Base-by-base conservation (phyloP, 2,888 invertebrate genomes). In the Caradrina kadenii region DNA sequence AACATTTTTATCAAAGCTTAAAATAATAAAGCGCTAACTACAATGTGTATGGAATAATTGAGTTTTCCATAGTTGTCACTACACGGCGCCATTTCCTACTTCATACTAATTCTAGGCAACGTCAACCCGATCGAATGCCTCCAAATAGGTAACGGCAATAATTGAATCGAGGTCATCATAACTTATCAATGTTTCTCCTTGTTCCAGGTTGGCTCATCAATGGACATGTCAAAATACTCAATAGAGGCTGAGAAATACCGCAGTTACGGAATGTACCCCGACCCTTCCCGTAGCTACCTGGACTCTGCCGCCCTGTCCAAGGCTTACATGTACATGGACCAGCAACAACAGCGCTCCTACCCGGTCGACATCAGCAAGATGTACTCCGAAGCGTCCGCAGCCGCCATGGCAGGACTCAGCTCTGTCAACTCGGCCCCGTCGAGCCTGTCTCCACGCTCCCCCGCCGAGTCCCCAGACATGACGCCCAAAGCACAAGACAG, bases 191-290 rank as follows among this genome's bases (percentile, higher is more conserved):
- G 56, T 73, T 6, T 79, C 17, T 58, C 1, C 0, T 89, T 94
- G 91, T 96, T 96, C 1, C 96, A 97, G 97, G 97, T 97, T 73
- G 97, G 97, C 10, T 97, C 97, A 61, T 96, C 97, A 76, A 97
- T 98, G 97, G 98, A 98, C 88, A 97, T 97, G 97, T 95, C 96
- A 0, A 97, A 97, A 88, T 97, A 98, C 89, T 97, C 97, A 13
- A 96, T 97, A 94, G 97, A 97, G 81, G 97, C 97, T 0, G 98
- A 98, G 85, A 98, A 98, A 85, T 98, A 98, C 91, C 96, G 98
- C 64, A 97, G 97, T 26, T 98, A 97, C 93, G 97, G 97, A 71
- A 97, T 97, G 97, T 97, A 97, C 87, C 96, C 97, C 0, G 97
- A 97, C 82, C 97, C 97, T 0, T 97, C 97, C 26, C 96, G 97